These are phyloP conservation scores for Nyleta sp. DNA, from an alignment of 2,888 invertebrate genomes.

Conservation along the genomic window DNA sequence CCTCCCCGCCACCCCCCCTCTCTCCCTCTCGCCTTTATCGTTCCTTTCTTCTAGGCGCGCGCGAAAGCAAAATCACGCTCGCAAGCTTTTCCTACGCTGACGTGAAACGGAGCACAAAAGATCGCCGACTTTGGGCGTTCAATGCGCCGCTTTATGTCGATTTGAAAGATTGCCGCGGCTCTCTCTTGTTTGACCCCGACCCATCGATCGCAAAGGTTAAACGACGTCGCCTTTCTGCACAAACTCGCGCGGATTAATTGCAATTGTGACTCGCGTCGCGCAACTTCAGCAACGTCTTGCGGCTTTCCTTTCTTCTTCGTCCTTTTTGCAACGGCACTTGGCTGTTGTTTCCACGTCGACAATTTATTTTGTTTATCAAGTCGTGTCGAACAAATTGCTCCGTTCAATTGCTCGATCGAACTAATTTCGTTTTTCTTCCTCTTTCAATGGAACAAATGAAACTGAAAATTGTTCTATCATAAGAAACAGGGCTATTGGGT, in stretches of 20 bases:
- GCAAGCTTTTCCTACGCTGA: constrained; percentile 42
- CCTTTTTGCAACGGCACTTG: constrained; percentile 7
- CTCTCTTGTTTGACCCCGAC: constrained; percentile 45
- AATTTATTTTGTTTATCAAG: constrained; percentile 46
- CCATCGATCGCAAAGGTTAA: constrained; percentile 51
- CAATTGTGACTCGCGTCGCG: constrained; percentile 38
- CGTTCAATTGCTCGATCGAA: constrained; percentile 17
- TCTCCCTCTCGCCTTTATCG: constrained; percentile 18
- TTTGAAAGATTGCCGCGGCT: constrained; percentile 52
- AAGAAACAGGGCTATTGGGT: too few relatives aligned
- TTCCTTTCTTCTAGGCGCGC: constrained; percentile 24
- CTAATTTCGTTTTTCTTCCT: constrained; percentile 6
- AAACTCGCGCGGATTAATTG: constrained; percentile 46
- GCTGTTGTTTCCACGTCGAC: constrained; percentile 7
- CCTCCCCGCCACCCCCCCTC: not conserved
- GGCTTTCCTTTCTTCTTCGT: not conserved
- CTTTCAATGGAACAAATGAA: not conserved
- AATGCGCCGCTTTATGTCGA: constrained; percentile 49
- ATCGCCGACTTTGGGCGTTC: constrained; percentile 36
- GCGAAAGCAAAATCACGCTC: constrained; percentile 50
- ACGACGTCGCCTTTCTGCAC: constrained; percentile 38
- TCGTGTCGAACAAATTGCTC: constrained; percentile 17
- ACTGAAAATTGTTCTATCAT: not conserved
- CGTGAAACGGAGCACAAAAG: constrained; percentile 53
- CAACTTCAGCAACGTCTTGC: constrained; percentile 12